Evolutionary conservation across 2,113 vertebrate genomes (phyloP), one percentile per base, ranked within the genome.

Genomic region (Otis tarda): DNA sequence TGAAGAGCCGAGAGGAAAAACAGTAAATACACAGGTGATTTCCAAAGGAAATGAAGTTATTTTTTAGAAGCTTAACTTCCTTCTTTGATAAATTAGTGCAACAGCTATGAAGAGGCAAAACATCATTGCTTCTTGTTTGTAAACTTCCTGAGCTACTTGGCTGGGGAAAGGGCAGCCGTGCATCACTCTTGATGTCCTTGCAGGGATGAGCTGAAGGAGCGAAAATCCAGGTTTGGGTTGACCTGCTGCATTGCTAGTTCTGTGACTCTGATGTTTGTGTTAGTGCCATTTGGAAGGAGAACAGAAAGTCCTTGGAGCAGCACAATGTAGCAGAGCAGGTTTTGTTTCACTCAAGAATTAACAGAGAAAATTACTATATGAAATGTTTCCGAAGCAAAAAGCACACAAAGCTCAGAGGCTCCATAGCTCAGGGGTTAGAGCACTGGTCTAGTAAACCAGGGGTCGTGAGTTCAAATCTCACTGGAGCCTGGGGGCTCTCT

Each of bases 351-450:
- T 21, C 9, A 7, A 10, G 47, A 82, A 68, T 49, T 12, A 43
- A 23, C 1, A 10, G 27, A 52, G 13, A 61, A 18, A 85, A 75
- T 49, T 25, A 7, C 19, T 6, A 8, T 50, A 78, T 75, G 35
- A 89, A 91, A 83, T 77, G 37, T 83, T 95, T 2, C 0, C 2
- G 57, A 55, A 37, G 22, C 6, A 39, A 69, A 80, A 94, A n/a
- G 0, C 0, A 0, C 0, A 0, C 0, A 3, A 3, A 2, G 0
- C 0, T 14, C 2, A 35, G n/a, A 50, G 89, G 98, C 98, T 98
- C 98, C 98, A 98, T 98, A 98, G 98, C 98, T 98, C 98, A 98
- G 98, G 98, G 98, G 98, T 98, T 98, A 98, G 98, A 98, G 98
- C 98, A 98, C 98, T 98, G 98, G 98, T 98, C 98, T 98, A 97